phyloP scores from a whole-genome alignment of 2,888 invertebrate genomes.

The Amphimallon solstitiale region DNA sequence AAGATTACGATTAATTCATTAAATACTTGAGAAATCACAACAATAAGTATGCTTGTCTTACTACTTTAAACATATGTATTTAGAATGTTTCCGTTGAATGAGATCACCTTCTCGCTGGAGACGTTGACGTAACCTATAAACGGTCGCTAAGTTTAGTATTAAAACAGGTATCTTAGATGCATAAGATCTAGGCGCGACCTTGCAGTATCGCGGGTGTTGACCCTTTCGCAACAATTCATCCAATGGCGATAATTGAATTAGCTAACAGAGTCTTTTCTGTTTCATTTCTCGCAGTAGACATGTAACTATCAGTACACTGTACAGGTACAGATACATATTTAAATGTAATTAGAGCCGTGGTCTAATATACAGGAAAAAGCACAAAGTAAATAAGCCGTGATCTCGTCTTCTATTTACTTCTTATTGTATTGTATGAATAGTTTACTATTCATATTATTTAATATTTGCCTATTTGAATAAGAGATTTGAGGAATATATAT shows the following conservation, averaged over 20 bases:
- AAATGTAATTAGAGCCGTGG: conserved; percentile 1
- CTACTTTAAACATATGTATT: too few relatives aligned
- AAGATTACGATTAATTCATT: too few relatives aligned
- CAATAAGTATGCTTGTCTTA: too few relatives aligned
- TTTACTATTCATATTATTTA: too few relatives aligned
- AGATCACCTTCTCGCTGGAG: conserved; percentile 37
- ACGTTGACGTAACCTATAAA: conserved; percentile 49
- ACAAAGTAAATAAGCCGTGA: background rate
- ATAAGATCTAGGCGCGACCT: conserved; percentile 42
- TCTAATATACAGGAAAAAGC: background rate
- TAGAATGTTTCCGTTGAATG: too few relatives aligned
- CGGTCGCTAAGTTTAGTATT: conserved; percentile 46
- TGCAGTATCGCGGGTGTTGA: conserved; percentile 47
- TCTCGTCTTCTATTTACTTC: background rate
- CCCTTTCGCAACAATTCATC: conserved; percentile 41
- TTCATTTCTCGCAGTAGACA: background rate
- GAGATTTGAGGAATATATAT: too few relatives aligned
- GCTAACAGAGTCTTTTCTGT: background rate
- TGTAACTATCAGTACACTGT: background rate
- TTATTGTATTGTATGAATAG: too few relatives aligned
- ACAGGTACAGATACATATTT: conserved; percentile 3
- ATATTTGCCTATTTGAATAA: too few relatives aligned
- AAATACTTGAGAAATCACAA: too few relatives aligned
- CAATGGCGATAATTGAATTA: conserved; percentile 37
- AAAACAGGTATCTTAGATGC: conserved; percentile 44